These are phyloP conservation scores for Echeneis naucrates DNA, from an alignment of 2,797 vertebrate genomes.

Conservation along the genomic window DNA sequence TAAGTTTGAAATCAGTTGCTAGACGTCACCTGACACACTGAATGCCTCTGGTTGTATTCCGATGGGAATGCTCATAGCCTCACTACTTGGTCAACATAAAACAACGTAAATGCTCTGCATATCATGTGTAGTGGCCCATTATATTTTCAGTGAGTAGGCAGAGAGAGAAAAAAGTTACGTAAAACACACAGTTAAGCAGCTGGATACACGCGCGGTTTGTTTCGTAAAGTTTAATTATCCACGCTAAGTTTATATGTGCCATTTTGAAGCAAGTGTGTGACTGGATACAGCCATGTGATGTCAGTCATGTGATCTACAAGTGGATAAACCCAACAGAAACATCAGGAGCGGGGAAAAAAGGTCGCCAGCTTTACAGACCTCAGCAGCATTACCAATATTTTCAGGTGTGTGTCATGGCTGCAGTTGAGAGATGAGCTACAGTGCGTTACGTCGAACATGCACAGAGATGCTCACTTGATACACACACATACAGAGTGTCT, in stretches of 20 bases:
- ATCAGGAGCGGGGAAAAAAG: conserved; percentile 15
- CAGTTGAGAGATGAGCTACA: conserved; percentile 42
- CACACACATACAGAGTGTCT: conserved; percentile 7
- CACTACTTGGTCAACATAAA: conserved; percentile 18
- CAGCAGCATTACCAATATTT: conserved; percentile 50
- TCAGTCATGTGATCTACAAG: conserved; percentile 28
- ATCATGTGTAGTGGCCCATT: not conserved
- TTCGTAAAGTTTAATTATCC: conserved; percentile 44
- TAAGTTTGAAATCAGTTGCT: conserved; percentile 64
- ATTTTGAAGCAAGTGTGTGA: conserved; percentile 10
- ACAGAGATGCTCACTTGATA: conserved; percentile 14
- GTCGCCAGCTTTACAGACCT: conserved; percentile 26
- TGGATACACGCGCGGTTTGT: conserved; percentile 16
- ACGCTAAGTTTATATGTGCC: conserved; percentile 25
- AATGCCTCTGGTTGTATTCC: conserved; percentile 51
- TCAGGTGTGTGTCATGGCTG: conserved; percentile 58
- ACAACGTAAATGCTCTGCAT: conserved; percentile 11
- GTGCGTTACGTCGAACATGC: conserved; percentile 34
- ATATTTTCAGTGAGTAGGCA: not conserved
- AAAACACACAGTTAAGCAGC: not conserved
- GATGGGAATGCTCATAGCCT: conserved; percentile 50
- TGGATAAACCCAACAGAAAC: conserved; percentile 10
- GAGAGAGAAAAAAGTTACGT: not conserved
- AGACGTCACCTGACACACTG: conserved; percentile 62
- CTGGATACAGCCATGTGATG: conserved; percentile 30